phyloP scores from a whole-genome alignment of 64 coral and sea anemone genomes.

The Platygyra sinensis region DNA sequence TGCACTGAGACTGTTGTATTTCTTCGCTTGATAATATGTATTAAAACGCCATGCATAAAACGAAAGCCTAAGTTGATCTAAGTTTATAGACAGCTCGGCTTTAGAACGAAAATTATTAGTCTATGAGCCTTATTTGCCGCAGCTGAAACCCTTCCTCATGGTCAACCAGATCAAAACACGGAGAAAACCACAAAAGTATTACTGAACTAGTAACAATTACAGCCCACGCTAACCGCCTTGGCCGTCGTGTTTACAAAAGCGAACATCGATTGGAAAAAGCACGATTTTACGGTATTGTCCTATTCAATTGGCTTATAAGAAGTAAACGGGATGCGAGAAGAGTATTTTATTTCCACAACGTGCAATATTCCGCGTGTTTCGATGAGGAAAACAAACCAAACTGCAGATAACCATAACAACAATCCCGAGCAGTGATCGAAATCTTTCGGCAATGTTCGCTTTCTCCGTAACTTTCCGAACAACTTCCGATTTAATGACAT shows the following conservation, averaged over 20 bases:
- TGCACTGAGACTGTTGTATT: no score
- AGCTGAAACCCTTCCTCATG: no score
- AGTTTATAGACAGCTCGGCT: no score
- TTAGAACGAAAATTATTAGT: no score
- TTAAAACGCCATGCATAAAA: no score
- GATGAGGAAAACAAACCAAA: background rate
- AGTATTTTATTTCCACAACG: background rate
- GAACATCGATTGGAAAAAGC: background rate
- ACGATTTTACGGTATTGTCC: background rate
- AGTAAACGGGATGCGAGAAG: background rate
- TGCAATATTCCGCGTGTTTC: background rate
- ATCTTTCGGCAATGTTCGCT: background rate
- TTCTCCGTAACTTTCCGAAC: background rate
- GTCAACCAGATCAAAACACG: no score
- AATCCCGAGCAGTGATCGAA: background rate
- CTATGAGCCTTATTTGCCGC: no score
- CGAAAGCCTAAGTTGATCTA: no score
- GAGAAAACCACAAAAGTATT: no score
- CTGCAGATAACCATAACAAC: slow-evolving; percentile 20
- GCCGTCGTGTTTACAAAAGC: background rate
- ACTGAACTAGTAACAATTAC: no score
- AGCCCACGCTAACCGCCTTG: no score
- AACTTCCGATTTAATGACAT: background rate
- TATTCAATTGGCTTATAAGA: background rate
- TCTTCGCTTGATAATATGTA: no score